A percentile compares a stretch with the other conserved stretches of the same genome.
These are phyloP conservation scores for Porites australiensis DNA, from an alignment of 64 coral and sea anemone species.

Conservation along the genomic window DNA sequence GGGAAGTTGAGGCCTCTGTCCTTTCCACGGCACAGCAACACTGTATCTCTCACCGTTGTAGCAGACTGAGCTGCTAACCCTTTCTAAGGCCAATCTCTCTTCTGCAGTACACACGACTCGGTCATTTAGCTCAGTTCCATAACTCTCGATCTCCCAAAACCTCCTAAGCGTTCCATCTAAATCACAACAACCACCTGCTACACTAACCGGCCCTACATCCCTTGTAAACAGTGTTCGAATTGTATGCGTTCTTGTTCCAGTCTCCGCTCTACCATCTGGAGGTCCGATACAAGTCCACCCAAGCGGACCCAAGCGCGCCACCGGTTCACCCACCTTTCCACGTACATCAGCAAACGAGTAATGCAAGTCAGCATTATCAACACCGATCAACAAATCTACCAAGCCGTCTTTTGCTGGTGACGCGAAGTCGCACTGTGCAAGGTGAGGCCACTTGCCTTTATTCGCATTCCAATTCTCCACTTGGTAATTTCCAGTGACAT, in stretches of 20 bases:
- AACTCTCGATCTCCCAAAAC: slow-evolving; percentile 59
- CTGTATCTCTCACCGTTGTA: slow-evolving; percentile 13
- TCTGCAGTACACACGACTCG: slow-evolving; percentile 8
- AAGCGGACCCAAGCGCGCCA: slow-evolving; percentile 42
- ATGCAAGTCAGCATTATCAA: slow-evolving; percentile 63
- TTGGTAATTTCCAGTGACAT: slow-evolving; percentile 58
- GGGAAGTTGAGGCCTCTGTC: slow-evolving; percentile 11
- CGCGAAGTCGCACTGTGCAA: slow-evolving; percentile 37
- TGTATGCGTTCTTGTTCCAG: slow-evolving; percentile 9
- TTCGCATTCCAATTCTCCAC: slow-evolving; percentile 60
- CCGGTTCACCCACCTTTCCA: slow-evolving; percentile 31
- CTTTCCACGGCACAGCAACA: slow-evolving; percentile 60
- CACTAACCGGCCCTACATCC: not conserved
- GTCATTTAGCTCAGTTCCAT: not conserved
- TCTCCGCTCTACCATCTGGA: not conserved
- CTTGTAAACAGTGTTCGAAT: slow-evolving; percentile 23
- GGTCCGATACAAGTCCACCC: slow-evolving; percentile 42
- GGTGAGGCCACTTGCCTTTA: slow-evolving; percentile 52
- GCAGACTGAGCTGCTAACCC: not conserved
- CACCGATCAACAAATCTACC: slow-evolving; percentile 45
- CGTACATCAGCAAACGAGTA: slow-evolving; percentile 55
- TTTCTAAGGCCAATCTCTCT: slow-evolving; percentile 27
- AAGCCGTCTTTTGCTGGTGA: slow-evolving; percentile 26
- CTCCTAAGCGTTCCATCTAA: not conserved
- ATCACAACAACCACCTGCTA: slow-evolving; percentile 7